Percentiles rank a stretch among this genome's conserved stretches.
phyloP scores from a whole-genome alignment of 2,797 vertebrate genomes.

The Sebastes diaconus region DNA sequence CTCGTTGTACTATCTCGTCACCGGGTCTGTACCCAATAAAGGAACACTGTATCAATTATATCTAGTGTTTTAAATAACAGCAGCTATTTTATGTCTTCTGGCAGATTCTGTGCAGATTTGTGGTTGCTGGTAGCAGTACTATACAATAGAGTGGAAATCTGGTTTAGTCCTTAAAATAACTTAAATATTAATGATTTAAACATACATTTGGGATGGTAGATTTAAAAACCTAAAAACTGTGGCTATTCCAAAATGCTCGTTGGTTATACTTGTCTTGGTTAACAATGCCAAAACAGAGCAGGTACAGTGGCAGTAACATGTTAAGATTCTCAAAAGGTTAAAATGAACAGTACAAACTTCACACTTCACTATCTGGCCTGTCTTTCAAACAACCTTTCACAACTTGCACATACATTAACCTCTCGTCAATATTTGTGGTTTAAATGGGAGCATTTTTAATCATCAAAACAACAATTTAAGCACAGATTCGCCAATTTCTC shows the following conservation, averaged over 20 bases:
- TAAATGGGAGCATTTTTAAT: background rate
- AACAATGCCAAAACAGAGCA: background rate
- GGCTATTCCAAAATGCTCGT: background rate
- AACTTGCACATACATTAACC: background rate
- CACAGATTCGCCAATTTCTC: background rate
- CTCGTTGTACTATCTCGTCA: background rate
- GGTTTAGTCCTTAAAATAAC: background rate
- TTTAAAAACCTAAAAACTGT: background rate
- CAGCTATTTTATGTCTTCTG: background rate
- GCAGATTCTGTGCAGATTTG: background rate
- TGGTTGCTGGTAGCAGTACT: background rate
- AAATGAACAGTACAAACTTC: background rate
- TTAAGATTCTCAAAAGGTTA: background rate
- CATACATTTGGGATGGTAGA: background rate
- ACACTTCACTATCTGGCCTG: background rate
- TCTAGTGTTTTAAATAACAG: slow-evolving; percentile 4
- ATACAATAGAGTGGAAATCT: accelerated
- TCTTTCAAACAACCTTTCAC: background rate
- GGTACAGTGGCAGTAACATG: background rate
- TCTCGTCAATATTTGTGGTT: background rate
- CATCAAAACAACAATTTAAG: background rate
- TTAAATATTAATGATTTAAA: background rate
- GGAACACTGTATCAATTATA: slow-evolving; percentile 15
- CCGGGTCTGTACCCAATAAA: background rate
- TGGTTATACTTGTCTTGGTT: background rate